Conservation (phyloP, 1,140 invertebrate genomes). For the Cecropterus lyciades region DNA sequence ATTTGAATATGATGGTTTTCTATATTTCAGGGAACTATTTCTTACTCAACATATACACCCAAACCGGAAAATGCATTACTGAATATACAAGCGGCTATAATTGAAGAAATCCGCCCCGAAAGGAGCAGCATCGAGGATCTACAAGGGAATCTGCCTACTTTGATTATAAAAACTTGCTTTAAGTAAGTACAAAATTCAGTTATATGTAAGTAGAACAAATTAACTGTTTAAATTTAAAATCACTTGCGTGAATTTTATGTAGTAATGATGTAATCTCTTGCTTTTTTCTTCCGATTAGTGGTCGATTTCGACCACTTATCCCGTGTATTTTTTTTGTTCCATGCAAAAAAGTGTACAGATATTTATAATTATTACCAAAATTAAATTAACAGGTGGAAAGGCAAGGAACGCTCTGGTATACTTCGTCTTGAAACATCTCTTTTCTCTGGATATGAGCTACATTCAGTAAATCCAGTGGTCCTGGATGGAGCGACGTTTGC, state of each 20-base stretch:
- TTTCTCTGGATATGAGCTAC: conserved; percentile 87
- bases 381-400: conserved; percentile 85
- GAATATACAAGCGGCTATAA: conserved; percentile 85
- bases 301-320: too few relatives aligned
- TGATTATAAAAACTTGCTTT: conserved; percentile 86
- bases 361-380: not conserved
- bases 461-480: conserved; percentile 80
- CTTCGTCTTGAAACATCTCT: conserved; percentile 85
- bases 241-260: too few relatives aligned
- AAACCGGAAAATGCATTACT: conserved; percentile 83
- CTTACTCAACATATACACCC: conserved; percentile 85
- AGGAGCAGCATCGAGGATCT: conserved; percentile 85
- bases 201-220: too few relatives aligned
- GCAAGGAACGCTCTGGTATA: conserved; percentile 84
- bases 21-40: conserved; percentile 81
- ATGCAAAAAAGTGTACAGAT: too few relatives aligned
- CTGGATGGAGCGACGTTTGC: conserved; percentile 81
- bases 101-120: conserved; percentile 85
- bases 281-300: too few relatives aligned
- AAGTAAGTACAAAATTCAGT: too few relatives aligned
- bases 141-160: conserved; percentile 85
- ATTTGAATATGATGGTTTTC: too few relatives aligned
- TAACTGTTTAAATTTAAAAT: too few relatives aligned
- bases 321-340: too few relatives aligned
- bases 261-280: too few relatives aligned